phyloP scores from a whole-genome alignment of 2,797 vertebrate genomes.

The Rhynchonycteris naso region DNA sequence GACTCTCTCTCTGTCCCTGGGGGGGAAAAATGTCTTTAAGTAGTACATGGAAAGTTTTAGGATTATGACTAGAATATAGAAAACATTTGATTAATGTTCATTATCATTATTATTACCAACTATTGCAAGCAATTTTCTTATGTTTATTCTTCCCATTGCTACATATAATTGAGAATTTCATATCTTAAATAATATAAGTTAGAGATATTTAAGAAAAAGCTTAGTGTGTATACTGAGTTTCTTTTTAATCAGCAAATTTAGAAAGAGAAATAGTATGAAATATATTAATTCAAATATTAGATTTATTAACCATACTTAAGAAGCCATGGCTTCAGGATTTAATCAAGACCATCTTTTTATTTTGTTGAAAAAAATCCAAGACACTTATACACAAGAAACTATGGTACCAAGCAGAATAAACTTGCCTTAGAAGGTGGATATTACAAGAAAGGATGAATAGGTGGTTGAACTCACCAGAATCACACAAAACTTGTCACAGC shows the following conservation, averaged over 20 bases:
- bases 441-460: neutral
- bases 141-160: constrained; percentile 10
- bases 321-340: neutral
- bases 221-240: neutral
- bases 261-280: constrained; percentile 5
- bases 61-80: neutral
- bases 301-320: neutral
- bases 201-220: neutral
- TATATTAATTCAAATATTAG: neutral
- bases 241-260: neutral
- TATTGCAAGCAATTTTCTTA: neutral
- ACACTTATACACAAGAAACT: constrained; percentile 46
- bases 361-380: neutral
- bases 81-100: neutral
- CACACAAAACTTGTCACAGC: constrained; percentile 17
- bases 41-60: neutral
- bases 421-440: neutral
- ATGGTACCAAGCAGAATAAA: neutral
- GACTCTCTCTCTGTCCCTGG: too few relatives aligned
- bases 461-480: neutral
- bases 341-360: neutral
- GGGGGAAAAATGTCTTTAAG: too few relatives aligned
- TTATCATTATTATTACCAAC: constrained; percentile 14
- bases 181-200: neutral
- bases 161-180: neutral